Base-by-base conservation (phyloP, 2,113 vertebrate species). In the Spea multiplicata region DNA sequence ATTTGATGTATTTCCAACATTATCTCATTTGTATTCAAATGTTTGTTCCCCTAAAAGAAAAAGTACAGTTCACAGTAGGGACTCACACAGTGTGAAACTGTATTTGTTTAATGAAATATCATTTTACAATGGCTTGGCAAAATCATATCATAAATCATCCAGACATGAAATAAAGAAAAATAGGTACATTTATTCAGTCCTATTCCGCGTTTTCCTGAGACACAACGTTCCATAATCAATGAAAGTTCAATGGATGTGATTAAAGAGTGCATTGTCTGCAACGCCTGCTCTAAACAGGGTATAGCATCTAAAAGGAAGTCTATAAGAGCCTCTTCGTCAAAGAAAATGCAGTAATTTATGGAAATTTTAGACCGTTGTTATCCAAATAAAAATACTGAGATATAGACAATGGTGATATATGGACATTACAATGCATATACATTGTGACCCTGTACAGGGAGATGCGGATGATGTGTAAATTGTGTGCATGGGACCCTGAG, bases 61-160 rank as follows among this genome's bases (percentile, higher is more conserved):
- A 80, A 73, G 77, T 16, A 73, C 77, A 67, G 71, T 50, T 66
- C 77, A 73, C 77, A 67, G 77, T 68, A 73, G 77, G 71, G 62
- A 67, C 62, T 67, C 77, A 30, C 77, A 67, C 77, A 80, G 77
- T 73, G 71, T 80, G 77, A 73, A 67, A 52, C 64, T 68, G 16
- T 80, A 80, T 80, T 80, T 80, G 70, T 80, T 80, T 79, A 70
- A 79, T 79, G n/a, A 66, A 79, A 79, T 69, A 16, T 17, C 70
- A 13, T 67, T 73, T 73, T 73, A 79, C 77, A 79, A 79, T 79
- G 73, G 77, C 70, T 73, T 73, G 77, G 77, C 77, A 79, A 73
- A 73, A 73, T 55, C 44, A 3, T 52, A 73, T 52, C 59, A 49
- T 72, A 73, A 73, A 80, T 80, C 73, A 80, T 80, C 64, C 53